Evolutionary conservation across 2,113 vertebrate genomes (phyloP).

Genomic region (Galeopterus variegatus): DNA sequence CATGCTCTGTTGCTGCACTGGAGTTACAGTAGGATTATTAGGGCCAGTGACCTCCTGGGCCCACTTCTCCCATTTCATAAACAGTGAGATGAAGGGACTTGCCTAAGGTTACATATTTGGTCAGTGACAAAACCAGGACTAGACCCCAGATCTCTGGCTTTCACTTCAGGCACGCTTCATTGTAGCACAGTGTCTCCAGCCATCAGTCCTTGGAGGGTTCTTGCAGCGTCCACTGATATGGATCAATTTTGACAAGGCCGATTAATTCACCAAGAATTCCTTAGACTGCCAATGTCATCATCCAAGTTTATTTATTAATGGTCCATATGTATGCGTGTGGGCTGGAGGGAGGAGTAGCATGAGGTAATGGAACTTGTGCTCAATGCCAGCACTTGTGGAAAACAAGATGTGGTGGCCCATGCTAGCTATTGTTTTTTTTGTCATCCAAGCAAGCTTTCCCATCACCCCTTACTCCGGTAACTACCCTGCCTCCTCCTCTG

Average conservation of each 20-base stretch:
- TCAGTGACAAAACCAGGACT: not conserved
- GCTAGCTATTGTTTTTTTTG: not conserved
- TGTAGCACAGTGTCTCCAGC: too few relatives aligned
- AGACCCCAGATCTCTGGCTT: not conserved
- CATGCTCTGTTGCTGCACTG: not conserved
- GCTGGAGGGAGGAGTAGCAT: not conserved
- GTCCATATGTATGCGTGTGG: not conserved
- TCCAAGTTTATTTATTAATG: conserved; percentile 6
- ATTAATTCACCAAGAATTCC: not conserved
- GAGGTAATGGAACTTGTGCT: not conserved
- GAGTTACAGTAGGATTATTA: not conserved
- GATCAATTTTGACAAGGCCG: not conserved
- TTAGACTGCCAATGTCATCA: not conserved
- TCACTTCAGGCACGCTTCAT: not conserved
- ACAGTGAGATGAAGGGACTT: not conserved
- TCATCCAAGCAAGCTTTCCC: not conserved
- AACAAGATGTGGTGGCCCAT: not conserved
- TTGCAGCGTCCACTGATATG: not conserved
- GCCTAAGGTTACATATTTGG: not conserved
- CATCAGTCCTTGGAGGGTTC: not conserved
- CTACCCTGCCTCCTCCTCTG: not conserved
- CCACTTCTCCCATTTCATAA: not conserved
- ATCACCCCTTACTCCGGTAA: not conserved
- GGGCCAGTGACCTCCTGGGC: not conserved
- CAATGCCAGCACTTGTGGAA: not conserved